Evolutionary conservation across 2,113 vertebrate species (phyloP).

Genomic region (cat (Felis catus)): F.catus_Fca126_mat1.0 CM031417.1:52560001-52560500

Average conservation of each 20-base stretch:
- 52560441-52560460: background rate
- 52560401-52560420: background rate
- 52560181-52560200: background rate
- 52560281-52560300: background rate
- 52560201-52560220: background rate
- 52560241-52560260: background rate
- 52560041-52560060: too few relatives aligned
- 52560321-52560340: background rate
- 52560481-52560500: background rate
- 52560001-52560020: too few relatives aligned
- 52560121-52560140: background rate
- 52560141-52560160: background rate
- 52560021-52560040: too few relatives aligned
- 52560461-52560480: conserved; percentile 10
- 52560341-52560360: background rate
- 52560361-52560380: conserved; percentile 7
- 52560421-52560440: background rate
- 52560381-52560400: background rate
- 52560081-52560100: too few relatives aligned
- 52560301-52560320: conserved; percentile 5
- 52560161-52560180: background rate
- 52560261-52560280: background rate
- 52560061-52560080: too few relatives aligned
- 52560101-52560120: background rate
- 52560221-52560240: background rate